Conservation (phyloP, 2,797 vertebrate genomes). For the Pogoniulus pusillus region DNA sequence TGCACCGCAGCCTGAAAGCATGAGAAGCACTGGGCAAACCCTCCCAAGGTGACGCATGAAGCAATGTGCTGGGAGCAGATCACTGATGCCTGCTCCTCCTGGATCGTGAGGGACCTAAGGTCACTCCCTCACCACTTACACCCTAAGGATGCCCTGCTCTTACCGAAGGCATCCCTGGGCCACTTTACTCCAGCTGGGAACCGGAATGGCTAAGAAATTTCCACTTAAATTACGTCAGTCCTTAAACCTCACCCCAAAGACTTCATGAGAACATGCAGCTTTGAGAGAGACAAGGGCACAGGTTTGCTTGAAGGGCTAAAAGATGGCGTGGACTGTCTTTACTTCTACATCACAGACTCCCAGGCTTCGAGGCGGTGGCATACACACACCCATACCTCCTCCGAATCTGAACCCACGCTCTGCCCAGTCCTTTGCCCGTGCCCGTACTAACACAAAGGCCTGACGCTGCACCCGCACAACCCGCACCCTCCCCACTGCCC, state of each 20-base stretch:
- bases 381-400: accelerated
- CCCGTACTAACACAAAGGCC: accelerated
- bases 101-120: accelerated
- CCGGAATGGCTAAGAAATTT: background rate
- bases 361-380: background rate
- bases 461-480: too few species aligned
- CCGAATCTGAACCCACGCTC: background rate
- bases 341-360: background rate
- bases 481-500: accelerated
- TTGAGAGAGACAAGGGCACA: accelerated
- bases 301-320: background rate
- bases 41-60: accelerated
- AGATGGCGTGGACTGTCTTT: accelerated
- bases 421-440: accelerated
- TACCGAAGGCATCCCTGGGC: accelerated
- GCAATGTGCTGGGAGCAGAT: accelerated
- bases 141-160: accelerated
- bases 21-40: background rate
- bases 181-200: background rate
- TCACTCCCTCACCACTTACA: accelerated
- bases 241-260: background rate
- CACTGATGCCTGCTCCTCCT: accelerated
- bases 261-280: accelerated
- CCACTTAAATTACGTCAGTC: background rate
- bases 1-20: background rate